Evolutionary conservation across 1,140 invertebrate species (phyloP), one percentile per base, ranked within the genome.

Genomic region (Homalodisca vitripennis): DNA sequence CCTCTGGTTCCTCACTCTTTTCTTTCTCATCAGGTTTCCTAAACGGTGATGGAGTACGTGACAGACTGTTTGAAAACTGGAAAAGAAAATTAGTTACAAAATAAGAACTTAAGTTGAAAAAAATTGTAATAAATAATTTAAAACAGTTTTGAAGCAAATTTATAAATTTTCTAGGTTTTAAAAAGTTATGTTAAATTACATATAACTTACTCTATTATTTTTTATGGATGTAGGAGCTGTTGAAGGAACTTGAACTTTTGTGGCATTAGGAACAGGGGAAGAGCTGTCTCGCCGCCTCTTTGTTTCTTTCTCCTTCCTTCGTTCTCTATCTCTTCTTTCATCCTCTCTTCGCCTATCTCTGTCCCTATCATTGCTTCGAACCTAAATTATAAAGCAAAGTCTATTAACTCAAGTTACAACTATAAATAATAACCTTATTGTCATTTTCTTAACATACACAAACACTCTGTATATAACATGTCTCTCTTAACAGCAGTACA

Each of bases 221-320:
- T 24, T n/a, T 2, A 27, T 66, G 13, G 30, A 55, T 6, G 51
- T 22, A 2, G 41, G 30, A 27, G 22, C 27, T 14, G 1, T 27
- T 2, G 24, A 62, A 30, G 22, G 41, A 29, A 68, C 22, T 32
- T 67, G 55, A 22, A 51, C 60, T 31, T 48, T 66, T 32, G 26
- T 51, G 64, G 30, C 41, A 51, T 53, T 41, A 29, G 27, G 46
- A 65, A 20, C 31, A 20, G 65, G 22, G 20, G 55, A 57, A 17
- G 31, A 30, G 29, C 48, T 55, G 30, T 51, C 47, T 17, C 55
- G 14, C 10, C 55, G 14, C 10, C 55, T 26, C 6, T 13, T 3
- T 3, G 48, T 55, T 32, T 53, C 26, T 72, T 74, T 81, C 81
- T 79, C 80, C 78, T 80, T 78, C 71, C 81, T 79, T 69, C 75